Evolutionary conservation across 2,797 vertebrate species (phyloP).

Genomic region (Chiroxiphia lanceolata): DNA sequence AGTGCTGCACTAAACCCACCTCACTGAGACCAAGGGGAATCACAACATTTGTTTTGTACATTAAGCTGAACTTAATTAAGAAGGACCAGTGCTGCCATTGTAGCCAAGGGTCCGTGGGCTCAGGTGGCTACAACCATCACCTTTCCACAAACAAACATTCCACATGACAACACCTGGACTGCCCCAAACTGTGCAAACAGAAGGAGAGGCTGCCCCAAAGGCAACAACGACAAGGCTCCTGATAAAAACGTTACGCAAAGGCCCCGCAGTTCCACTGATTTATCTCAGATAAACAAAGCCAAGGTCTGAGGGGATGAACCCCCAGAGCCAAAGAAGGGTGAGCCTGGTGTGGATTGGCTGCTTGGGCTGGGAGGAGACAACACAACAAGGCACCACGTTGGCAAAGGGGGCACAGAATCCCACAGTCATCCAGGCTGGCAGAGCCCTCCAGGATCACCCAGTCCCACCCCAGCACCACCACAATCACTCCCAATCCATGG

Average conservation of each 20-base stretch:
- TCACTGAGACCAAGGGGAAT: not conserved
- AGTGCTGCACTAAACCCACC: not conserved
- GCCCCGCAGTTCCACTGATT: conserved; percentile 1
- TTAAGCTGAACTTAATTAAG: not conserved
- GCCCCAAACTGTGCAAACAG: not conserved
- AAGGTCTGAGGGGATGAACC: conserved; percentile 37
- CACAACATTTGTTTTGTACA: not conserved
- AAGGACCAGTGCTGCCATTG: not conserved
- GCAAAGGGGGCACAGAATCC: not conserved
- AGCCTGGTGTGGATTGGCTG: not conserved
- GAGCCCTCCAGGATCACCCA: not conserved
- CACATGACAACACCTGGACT: not conserved
- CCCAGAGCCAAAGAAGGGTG: not conserved
- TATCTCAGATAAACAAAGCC: conserved; percentile 63
- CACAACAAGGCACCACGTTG: not conserved
- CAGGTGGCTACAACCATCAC: not conserved
- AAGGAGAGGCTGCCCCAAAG: not conserved
- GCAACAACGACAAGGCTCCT: not conserved
- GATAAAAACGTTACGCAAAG: not conserved
- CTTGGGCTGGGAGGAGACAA: not conserved
- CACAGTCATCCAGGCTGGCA: not conserved
- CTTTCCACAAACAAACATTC: not conserved
- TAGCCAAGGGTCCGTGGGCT: not conserved
- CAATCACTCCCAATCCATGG: not conserved
- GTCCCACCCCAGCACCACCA: not conserved